Evolutionary conservation across 2,888 invertebrate genomes (phyloP).

Genomic region (Carterocephalus palaemon): DNA sequence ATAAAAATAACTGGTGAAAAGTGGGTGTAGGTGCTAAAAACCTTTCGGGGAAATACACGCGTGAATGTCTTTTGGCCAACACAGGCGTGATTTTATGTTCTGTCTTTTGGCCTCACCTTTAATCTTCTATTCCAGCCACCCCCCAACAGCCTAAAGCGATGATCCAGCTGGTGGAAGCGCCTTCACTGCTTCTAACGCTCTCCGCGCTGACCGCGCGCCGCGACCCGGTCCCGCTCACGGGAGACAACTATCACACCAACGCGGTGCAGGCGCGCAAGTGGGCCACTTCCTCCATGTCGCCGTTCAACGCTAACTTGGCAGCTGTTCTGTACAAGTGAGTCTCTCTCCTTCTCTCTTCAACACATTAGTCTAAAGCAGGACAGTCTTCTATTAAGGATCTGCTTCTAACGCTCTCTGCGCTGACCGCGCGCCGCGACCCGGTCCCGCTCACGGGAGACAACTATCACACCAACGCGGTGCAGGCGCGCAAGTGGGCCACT

Average conservation of each 20-base stretch:
- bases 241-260: constrained; percentile 80
- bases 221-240: constrained; percentile 80
- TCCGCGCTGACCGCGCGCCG: constrained; percentile 81
- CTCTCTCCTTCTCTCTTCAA: too few species aligned
- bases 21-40: too few species aligned
- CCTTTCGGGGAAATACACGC: too few species aligned
- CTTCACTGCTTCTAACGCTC: constrained; percentile 79
- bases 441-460: constrained; percentile 82
- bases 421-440: constrained; percentile 81
- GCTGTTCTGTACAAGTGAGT: constrained; percentile 86
- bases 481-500: constrained; percentile 82
- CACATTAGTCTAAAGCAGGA: too few species aligned
- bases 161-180: constrained; percentile 83
- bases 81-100: too few species aligned
- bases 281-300: constrained; percentile 82
- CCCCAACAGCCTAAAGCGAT: constrained; percentile 79
- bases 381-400: too few species aligned
- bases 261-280: constrained; percentile 78
- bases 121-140: constrained; percentile 41
- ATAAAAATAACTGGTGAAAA: too few species aligned
- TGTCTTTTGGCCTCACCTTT: too few species aligned
- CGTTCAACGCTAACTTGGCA: constrained; percentile 86
- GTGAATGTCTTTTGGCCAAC: too few species aligned
- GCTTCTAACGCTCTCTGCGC: constrained; percentile 79
- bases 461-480: constrained; percentile 68